These are phyloP conservation scores for Centropyge bicolor DNA, from an alignment of 2,797 vertebrate genomes.

Conservation along the genomic window DNA sequence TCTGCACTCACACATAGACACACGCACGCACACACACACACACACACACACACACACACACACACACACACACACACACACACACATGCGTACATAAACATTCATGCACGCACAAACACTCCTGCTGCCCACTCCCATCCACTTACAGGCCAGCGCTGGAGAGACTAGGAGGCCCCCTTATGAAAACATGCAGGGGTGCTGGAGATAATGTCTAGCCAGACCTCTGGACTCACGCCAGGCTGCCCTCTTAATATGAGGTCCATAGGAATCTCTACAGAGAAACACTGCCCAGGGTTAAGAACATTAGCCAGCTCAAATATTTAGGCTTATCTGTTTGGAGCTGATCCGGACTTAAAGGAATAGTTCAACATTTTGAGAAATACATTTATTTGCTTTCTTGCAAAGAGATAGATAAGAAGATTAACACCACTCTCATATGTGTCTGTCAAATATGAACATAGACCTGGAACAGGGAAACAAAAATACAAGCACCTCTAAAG, in stretches of 20 bases:
- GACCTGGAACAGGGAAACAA: too few species aligned
- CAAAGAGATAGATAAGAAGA: conserved; percentile 1
- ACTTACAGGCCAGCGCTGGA: conserved; percentile 64
- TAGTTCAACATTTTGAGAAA: conserved; percentile 15
- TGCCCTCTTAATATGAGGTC: conserved; percentile 64
- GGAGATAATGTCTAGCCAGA: conserved; percentile 74
- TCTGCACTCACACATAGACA: conserved; percentile 41
- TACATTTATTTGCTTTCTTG: background rate
- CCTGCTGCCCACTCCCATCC: conserved; percentile 74
- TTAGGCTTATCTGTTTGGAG: conserved; percentile 42
- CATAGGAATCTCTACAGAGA: conserved; percentile 53
- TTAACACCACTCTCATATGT: background rate
- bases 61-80: conserved; percentile 34
- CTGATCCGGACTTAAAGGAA: conserved; percentile 30
- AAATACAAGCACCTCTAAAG: too few species aligned
- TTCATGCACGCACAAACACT: conserved; percentile 61
- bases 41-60: conserved; percentile 30
- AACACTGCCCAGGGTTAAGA: conserved; percentile 51
- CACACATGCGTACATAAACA: conserved; percentile 57
- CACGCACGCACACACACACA: conserved; percentile 41
- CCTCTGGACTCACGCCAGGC: conserved; percentile 67
- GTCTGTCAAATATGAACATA: too few species aligned
- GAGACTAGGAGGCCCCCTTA: conserved; percentile 77
- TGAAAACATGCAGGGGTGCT: conserved; percentile 76
- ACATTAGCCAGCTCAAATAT: conserved; percentile 64